Conservation (phyloP, 1,140 invertebrate genomes). For the Atopsyche davidsoni region DNA sequence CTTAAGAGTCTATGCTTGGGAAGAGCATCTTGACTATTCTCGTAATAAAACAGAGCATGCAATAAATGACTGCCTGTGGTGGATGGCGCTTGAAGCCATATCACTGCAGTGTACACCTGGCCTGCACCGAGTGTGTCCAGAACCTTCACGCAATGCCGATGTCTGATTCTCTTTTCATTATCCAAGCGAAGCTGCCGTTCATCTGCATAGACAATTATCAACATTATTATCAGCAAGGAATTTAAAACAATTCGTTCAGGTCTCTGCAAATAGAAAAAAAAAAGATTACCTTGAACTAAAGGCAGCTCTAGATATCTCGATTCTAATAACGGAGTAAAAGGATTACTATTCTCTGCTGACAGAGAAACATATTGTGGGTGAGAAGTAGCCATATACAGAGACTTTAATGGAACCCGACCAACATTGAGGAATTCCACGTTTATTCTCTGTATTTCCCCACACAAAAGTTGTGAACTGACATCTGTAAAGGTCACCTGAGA, state of each 20-base stretch:
- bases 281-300: slow-evolving; percentile 29
- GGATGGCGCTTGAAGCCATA: slow-evolving; percentile 61
- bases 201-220: slow-evolving; percentile 19
- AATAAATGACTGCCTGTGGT: slow-evolving; percentile 54
- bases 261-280: slow-evolving; percentile 1
- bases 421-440: slow-evolving; percentile 64
- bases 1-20: slow-evolving; percentile 52
- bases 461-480: slow-evolving; percentile 60
- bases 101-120: slow-evolving; percentile 44
- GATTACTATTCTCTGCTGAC: slow-evolving; percentile 34
- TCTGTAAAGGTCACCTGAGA: slow-evolving; percentile 57
- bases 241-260: neutral
- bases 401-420: slow-evolving; percentile 59
- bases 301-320: slow-evolving; percentile 30
- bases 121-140: slow-evolving; percentile 47
- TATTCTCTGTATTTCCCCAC: slow-evolving; percentile 65
- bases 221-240: neutral
- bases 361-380: slow-evolving; percentile 63
- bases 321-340: slow-evolving; percentile 36
- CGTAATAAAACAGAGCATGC: slow-evolving; percentile 66
- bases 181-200: slow-evolving; percentile 33
- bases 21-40: slow-evolving; percentile 45
- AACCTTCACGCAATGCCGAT: slow-evolving; percentile 37
- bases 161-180: slow-evolving; percentile 36
- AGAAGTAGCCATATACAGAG: slow-evolving; percentile 60